phyloP scores from a whole-genome alignment of 1,140 invertebrate species.

The Heliconius eleuchia region DNA sequence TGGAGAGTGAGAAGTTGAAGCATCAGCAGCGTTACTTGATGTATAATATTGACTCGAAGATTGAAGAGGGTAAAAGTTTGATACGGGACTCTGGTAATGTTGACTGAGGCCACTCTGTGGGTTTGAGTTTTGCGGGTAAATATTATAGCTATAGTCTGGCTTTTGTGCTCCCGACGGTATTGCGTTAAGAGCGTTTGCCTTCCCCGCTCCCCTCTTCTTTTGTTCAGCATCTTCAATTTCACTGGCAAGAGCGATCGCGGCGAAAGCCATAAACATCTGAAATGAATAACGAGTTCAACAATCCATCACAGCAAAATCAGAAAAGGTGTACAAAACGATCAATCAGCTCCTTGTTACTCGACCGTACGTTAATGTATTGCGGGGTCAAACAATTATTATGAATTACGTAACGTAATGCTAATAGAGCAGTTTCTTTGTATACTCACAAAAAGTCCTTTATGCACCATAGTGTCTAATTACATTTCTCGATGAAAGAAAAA shows the following conservation, averaged over 20 bases:
- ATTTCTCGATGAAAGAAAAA: slow-evolving; percentile 68
- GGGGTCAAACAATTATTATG: slow-evolving; percentile 31
- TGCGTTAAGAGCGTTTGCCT: slow-evolving; percentile 59
- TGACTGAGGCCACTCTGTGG: slow-evolving; percentile 46
- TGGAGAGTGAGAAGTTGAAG: slow-evolving; percentile 35
- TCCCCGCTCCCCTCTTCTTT: slow-evolving; percentile 69
- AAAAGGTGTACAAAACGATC: slow-evolving; percentile 44
- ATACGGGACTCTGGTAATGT: slow-evolving; percentile 57
- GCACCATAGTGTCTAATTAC: slow-evolving; percentile 65
- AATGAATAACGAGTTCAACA: slow-evolving; percentile 42
- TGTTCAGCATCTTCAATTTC: slow-evolving; percentile 69
- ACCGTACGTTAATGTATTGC: slow-evolving; percentile 35
- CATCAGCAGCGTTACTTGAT: slow-evolving; percentile 13
- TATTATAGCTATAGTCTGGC: slow-evolving; percentile 68
- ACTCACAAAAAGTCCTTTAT: slow-evolving; percentile 68
- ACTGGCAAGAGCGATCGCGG: slow-evolving; percentile 52
- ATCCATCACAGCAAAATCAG: slow-evolving; percentile 48
- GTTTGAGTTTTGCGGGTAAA: slow-evolving; percentile 61
- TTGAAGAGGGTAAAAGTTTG: slow-evolving; percentile 71
- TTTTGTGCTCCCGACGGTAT: slow-evolving; percentile 70
- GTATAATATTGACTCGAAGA: slow-evolving; percentile 57
- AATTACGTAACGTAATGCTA: slow-evolving; percentile 31
- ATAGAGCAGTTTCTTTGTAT: slow-evolving; percentile 25
- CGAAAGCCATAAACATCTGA: slow-evolving; percentile 66
- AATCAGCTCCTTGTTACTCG: slow-evolving; percentile 46